These are phyloP conservation scores for Phyllostomus hastatus DNA, from an alignment of 2,113 vertebrate species.

Conservation along the genomic window DNA sequence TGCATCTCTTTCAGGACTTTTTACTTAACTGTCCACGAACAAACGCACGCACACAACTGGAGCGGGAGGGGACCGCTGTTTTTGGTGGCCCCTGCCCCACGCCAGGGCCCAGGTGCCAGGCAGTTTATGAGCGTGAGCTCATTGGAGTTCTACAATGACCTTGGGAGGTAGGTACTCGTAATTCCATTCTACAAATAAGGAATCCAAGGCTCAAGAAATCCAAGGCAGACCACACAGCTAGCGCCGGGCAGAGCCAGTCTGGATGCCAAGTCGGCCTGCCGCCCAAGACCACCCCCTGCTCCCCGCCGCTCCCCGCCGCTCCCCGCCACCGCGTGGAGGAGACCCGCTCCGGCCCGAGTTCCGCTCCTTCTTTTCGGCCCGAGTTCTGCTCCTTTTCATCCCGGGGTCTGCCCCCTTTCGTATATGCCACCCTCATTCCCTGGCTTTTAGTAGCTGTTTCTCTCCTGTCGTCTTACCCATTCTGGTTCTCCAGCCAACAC, in stretches of 20 bases:
- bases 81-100: rapidly evolving
- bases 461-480: not conserved
- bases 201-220: slow-evolving; percentile 17
- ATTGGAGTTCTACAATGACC: not conserved
- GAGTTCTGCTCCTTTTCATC: not conserved
- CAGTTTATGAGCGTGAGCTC: not conserved
- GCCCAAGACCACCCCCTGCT: not conserved
- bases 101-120: rapidly evolving
- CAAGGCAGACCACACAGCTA: slow-evolving; percentile 56
- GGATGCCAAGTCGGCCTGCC: not conserved
- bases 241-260: not conserved
- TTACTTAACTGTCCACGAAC: rapidly evolving
- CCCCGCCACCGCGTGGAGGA: not conserved
- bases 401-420: not conserved
- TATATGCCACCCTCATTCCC: not conserved
- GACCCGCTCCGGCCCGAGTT: not conserved
- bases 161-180: not conserved
- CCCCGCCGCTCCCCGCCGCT: not conserved
- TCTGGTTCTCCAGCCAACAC: not conserved
- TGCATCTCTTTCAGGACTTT: not conserved
- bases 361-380: not conserved
- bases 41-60: rapidly evolving
- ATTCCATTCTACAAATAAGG: slow-evolving; percentile 34
- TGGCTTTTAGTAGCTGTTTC: not conserved
- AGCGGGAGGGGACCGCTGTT: too few species aligned